Base-by-base conservation (phyloP, 2,888 invertebrate genomes). In the Heliconius erato region DNA sequence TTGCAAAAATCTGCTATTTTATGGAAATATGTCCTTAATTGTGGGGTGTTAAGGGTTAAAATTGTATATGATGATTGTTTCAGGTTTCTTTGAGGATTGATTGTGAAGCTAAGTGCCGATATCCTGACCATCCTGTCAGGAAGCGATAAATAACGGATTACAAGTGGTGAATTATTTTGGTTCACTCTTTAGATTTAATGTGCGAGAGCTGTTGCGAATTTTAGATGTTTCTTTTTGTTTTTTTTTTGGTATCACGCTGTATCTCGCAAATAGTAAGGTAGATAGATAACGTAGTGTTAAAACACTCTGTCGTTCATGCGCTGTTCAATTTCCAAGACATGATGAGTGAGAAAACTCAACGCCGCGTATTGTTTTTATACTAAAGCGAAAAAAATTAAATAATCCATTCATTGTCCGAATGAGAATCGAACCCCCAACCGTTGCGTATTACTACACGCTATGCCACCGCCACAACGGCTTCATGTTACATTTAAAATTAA, bases 51-150 rank as follows among this genome's bases (percentile, higher is more conserved):
- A 82, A 81, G 78, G 54, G 35, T 23, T 49, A 76, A 63, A 79
- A 40, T 85, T 69, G 79, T 79, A 65, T 81, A 74, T 74, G 35
- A 63, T 32, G 26, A 54, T 74, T 32, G 63, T 59, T 26, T 19
- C 32, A 65, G 74, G 68, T 69, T 81, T 72, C 71, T 79, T 68
- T 77, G 59, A 82, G 79, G 83, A 77, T 72, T 79, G 84, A 84
- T 82, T 85, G 84, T 84, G 84, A 84, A 84, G 82, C 84, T 86
- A 88, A 89, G 89, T 89, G 88, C 86, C 85, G 85, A 87, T 87
- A 89, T 89, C 89, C 89, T 89, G 87, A 86, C 86, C 87, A 87
- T 85, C 83, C 83, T 85, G 86, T 86, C 85, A 85, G 89, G 89
- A 89, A 89, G 85, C 83, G 79, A 89, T 89, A 89, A 89, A 89